Base-by-base conservation (phyloP, 2,888 invertebrate species). In the Crepidodera aurea region DNA sequence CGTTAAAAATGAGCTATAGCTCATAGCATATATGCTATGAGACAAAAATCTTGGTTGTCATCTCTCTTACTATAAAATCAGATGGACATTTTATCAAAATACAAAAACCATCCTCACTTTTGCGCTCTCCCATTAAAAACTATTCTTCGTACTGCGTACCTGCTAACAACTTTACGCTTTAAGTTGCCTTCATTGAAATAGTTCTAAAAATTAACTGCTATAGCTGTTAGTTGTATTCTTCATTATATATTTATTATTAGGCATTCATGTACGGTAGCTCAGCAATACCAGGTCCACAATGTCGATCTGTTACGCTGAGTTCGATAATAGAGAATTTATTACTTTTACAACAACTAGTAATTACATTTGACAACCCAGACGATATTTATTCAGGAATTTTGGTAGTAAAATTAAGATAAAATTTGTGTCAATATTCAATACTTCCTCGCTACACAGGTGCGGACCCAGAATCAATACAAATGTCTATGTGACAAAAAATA, bases 171-270 rank as follows among this genome's bases (percentile, higher is more conserved):
- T 68, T 67, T 67, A 68, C 69, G 71, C 60, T 69, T 70, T 67
- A 70, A 71, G 63, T 58, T 39, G 58, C 54, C 69, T 69, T 69
- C 66, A 70, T 70, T 70, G 64, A 66, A 48, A 42, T 51, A 44
- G 54, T 64, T 64, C 57, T 66, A 34, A 50, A 59, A 62, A 62
- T 60, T 40, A 60, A 57, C 34, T 60, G 34, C 57, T 42, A 63
- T 62, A 65, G 58, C 58, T 53, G 62, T 50, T 44, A 53, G n/a
- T 27, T 62, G 50, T 67, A 68, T 67, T 65, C 62, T 64, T 64
- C 68, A 71, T 71, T 67, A 68, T 66, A 69, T 68, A 67, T 71
- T 69, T 69, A 71, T 69, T 66, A 60, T 51, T 37, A 13, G 57
- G 60, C 56, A 59, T 68, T 67, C 65, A 59, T 62, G 51, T 51